A percentile compares a stretch with the other conserved stretches of the same genome.
phyloP scores from a whole-genome alignment of 1,140 invertebrate species.

The Octopus bimaculoides region DNA sequence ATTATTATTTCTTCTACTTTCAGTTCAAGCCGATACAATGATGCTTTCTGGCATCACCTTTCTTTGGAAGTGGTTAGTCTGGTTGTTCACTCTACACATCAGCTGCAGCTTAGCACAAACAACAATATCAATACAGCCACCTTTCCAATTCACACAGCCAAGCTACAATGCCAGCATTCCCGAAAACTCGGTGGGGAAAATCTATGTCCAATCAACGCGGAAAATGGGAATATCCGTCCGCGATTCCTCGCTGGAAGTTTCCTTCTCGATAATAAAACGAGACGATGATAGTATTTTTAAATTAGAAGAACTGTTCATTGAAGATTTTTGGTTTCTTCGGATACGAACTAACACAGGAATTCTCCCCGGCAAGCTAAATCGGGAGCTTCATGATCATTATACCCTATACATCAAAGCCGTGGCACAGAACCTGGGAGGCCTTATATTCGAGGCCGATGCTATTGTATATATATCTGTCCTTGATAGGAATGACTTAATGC shows the following conservation, averaged over 20 bases:
- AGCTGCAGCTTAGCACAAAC: background rate
- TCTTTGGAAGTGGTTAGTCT: constrained; percentile 11
- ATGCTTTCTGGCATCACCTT: constrained; percentile 17
- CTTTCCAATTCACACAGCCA: constrained; percentile 66
- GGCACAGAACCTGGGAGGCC: constrained; percentile 57
- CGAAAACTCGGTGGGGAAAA: constrained; percentile 87
- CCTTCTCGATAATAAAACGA: constrained; percentile 78
- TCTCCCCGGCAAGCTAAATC: constrained; percentile 75
- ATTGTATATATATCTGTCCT: constrained; percentile 76
- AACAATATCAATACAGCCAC: background rate
- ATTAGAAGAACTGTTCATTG: constrained; percentile 80
- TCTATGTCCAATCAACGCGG: constrained; percentile 66
- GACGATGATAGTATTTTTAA: constrained; percentile 90
- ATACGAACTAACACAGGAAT: constrained; percentile 83
- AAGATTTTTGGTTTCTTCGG: constrained; percentile 89
- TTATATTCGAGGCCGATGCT: constrained; percentile 67
- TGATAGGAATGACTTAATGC: constrained; percentile 89
- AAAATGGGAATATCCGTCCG: constrained; percentile 68
- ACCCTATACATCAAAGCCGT: constrained; percentile 77
- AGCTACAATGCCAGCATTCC: constrained; percentile 87
- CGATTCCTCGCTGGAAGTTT: constrained; percentile 61
- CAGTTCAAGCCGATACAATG: constrained; percentile 17
- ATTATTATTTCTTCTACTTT: constrained; percentile 11
- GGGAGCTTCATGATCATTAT: constrained; percentile 84
- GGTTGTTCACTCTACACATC: background rate